Base-by-base conservation (phyloP, 2,888 invertebrate species). In the Amphipyra tragopoginis region DNA sequence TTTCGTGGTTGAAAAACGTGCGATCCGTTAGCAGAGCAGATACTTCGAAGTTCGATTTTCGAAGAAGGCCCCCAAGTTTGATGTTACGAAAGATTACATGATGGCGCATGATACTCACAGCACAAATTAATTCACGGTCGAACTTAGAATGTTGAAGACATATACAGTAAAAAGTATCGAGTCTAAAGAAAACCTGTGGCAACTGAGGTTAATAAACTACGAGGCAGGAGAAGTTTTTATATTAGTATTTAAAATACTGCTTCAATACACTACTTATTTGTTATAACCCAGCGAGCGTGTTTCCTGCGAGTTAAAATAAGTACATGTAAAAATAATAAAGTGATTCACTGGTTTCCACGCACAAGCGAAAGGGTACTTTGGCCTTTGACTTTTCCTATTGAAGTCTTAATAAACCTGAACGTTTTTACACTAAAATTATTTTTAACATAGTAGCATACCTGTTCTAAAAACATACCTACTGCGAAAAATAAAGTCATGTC, bases 291-390 rank as follows among this genome's bases (percentile, higher is more conserved):
- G 61, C 53, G 56, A 71, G 65, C 72, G 61, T 71, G 72, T 70
- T 77, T 80, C 80, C 80, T 77, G 75, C 48, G 62, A 45, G 59
- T 64, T 67, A 57, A 74, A 77, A 68, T 65, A 75, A 69, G 59
- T 65, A 52, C 45, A 69, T 55, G 45, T 68, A 69, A 71, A 74
- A 72, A 71, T 71, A 79, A 73, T 59, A 63, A 64, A 58, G 47
- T 72, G 75, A 72, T 66, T 79, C 75, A 79, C 57, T 43, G 43
- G 63, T 72, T 63, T 69, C 60, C 77, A 70, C 65, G 60, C 68
- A 51, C 65, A 42, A 65, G 45, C 56, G 62, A 44, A 67, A 63
- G 48, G 53, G 63, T 55, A 70, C 56, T 74, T 72, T 67, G 67
- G 50, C 57, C 60, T 63, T 67, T 68, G 50, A 51, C 49, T 62